Evolutionary conservation across 2,888 invertebrate species (phyloP), one percentile per base, ranked within the genome.

Genomic region (Cryptus viduatorius): DNA sequence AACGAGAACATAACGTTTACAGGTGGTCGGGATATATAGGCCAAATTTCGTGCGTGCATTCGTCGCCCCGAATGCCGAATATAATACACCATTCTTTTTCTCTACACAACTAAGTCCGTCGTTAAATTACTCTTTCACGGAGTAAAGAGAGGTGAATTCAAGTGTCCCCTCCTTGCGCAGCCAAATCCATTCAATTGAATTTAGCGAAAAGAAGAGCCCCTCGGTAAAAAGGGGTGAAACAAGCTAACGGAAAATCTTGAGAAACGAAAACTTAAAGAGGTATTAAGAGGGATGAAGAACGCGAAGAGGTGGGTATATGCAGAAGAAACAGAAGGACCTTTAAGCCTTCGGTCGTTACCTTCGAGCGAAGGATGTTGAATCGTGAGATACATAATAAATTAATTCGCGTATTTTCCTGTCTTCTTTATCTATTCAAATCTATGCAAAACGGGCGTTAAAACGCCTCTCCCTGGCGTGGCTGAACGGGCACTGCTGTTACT

Each of bases 391-490:
- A 92, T 92, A 93, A 93, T 93, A 93, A 93, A 93, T 93, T 93
- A 93, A 93, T 93, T 93, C 92, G 91, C 90, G 91, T 92, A 90
- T 92, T 92, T 90, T 90, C 90, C 89, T 88, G 90, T 89, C 89
- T 89, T 89, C 89, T 90, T 93, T 93, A 93, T 93, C 93, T 93
- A 93, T 93, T 93, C 92, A 93, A 93, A 93, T 93, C 93, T 93
- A 93, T 93, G 93, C 93, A 93, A 93, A 93, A 92, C 91, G 93
- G 91, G 91, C 91, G 92, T 92, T 93, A 92, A 92, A 93, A 93
- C 90, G 91, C 90, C 82, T 79, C 53, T 37, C 14, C 19, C 59
- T 53, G 44, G 69, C 53, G 53, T 31, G 29, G 24, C 75, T 90
- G 90, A 89, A 89, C 86, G 90, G 89, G 87, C 89, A 87, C 84